phyloP scores from a whole-genome alignment of 2,113 vertebrate genomes.

The Amphiprion percula region DNA sequence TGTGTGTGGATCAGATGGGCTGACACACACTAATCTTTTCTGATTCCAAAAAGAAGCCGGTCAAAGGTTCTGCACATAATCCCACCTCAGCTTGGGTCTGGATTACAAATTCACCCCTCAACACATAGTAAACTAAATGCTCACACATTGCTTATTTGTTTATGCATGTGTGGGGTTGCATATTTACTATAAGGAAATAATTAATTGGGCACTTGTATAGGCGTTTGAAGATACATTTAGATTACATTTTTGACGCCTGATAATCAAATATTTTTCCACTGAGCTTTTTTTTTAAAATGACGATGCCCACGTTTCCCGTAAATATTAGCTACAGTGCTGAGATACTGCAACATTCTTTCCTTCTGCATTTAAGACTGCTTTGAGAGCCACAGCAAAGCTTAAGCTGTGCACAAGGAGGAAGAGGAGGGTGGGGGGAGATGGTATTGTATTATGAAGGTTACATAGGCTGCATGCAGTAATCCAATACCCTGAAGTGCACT shows the following conservation, averaged over 20 bases:
- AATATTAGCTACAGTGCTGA: background rate
- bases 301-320: background rate
- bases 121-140: constrained; percentile 33
- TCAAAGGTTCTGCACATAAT: constrained; percentile 77
- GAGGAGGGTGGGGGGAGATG: constrained; percentile 2
- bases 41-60: constrained; percentile 89
- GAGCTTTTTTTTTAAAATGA: background rate
- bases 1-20: constrained; percentile 39
- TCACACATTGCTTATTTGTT: constrained; percentile 25
- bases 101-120: constrained; percentile 67
- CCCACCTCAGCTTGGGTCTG: constrained; percentile 68
- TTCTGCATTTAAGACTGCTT: constrained; percentile 39
- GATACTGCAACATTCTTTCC: constrained; percentile 24
- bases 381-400: constrained; percentile 34
- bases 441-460: constrained; percentile 9
- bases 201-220: background rate
- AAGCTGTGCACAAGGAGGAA: constrained; percentile 19
- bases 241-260: background rate
- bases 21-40: constrained; percentile 69
- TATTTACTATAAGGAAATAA: background rate
- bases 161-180: background rate
- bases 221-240: background rate
- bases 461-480: constrained; percentile 30
- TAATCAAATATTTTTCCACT: background rate
- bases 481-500: constrained; percentile 38